Base-by-base conservation (phyloP, 1,140 invertebrate species). In the Drosophila lowei region DNA sequence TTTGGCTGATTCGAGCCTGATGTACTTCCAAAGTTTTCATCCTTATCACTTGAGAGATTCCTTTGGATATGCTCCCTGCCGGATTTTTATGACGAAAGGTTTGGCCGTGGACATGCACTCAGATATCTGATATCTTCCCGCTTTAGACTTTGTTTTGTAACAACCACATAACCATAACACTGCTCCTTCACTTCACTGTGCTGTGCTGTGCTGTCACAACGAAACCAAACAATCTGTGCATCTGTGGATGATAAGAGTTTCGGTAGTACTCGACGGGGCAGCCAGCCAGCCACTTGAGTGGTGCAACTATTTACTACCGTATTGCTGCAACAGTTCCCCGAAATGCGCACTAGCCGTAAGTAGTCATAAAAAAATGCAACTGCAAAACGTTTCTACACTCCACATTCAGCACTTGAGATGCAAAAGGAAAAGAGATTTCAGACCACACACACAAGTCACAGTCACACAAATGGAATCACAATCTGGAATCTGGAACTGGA, bases 231-330 rank as follows among this genome's bases (percentile, higher is more conserved):
- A 81, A 72, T 67, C 70, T 25, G 28, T 42, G 43, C 44, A 44
- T 50, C 53, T 54, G 54, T 59, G 50, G 44, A 28, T 52, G 28
- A 38, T 42, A 54, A 64, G 44, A 47, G 65, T 46, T 23, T 67
- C 70, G 47, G 71, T 58, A 60, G 56, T 78, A 78, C 67, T 74
- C 79, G 52, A 76, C 49, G 54, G 79, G 72, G 34, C 34, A 38
- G 34, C 34, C 34, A 28, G 28, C 7, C 60, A 68, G 48, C 79
- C 79, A 83, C 79, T 83, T 60, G 72, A 83, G 38, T 56, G 77
- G 44, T 61, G 52, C 57, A 83, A 83, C 79, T 65, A 74, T 74
- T 74, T 74, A 74, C 71, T 84, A 84, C 79, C 77, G 79, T 84
- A 74, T 80, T 53, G 42, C 15, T 41, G 54, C 52, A 16, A 58